Evolutionary conservation across 1,140 invertebrate genomes (phyloP), one percentile per base, ranked within the genome.

Genomic region (Bombus confusus): DNA sequence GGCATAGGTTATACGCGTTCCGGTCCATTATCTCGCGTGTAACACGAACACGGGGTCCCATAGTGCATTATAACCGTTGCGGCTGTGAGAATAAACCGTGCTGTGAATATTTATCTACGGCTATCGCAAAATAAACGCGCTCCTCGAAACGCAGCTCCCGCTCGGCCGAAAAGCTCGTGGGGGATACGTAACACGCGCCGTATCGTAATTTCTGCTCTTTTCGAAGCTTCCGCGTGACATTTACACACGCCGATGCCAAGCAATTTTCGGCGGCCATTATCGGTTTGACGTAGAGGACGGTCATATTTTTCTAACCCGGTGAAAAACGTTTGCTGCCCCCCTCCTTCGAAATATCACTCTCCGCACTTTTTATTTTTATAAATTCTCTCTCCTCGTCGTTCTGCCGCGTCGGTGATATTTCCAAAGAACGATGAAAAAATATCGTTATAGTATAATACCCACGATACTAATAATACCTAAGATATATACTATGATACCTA

Each of bases 81-180:
- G 52, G 62, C 68, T 78, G 68, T 39, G 89, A 68, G 87, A 82
- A 74, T 89, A 87, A 85, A 87, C 76, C 90, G 87, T 85, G 83
- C 37, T 73, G 80, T 88, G 90, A 91, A 91, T 91, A 91, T 91
- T 91, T 91, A 91, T 91, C 79, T 83, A 69, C 74, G 57, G 82
- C 78, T 75, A 91, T 90, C 90, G 86, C 79, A 83, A 89, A 91
- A 90, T 91, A 88, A 90, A 90, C 83, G 80, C 37, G 81, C 76
- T 69, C 57, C 82, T 80, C 64, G 64, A 47, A 80, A 74, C 71
- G 37, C 13, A 34, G 31, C 28, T 52, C 34, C 13, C 77, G 43
- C 18, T 6, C 3, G 10, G 15, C 15, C 47, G 39, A 68, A 69
- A 73, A 81, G 22, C 37, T 62, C 39, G 59, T 12, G 25, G 3